A percentile compares a stretch with the other conserved stretches of the same genome.
phyloP scores from a whole-genome alignment of 1,140 invertebrate species.

The Microplitis demolitor region DNA sequence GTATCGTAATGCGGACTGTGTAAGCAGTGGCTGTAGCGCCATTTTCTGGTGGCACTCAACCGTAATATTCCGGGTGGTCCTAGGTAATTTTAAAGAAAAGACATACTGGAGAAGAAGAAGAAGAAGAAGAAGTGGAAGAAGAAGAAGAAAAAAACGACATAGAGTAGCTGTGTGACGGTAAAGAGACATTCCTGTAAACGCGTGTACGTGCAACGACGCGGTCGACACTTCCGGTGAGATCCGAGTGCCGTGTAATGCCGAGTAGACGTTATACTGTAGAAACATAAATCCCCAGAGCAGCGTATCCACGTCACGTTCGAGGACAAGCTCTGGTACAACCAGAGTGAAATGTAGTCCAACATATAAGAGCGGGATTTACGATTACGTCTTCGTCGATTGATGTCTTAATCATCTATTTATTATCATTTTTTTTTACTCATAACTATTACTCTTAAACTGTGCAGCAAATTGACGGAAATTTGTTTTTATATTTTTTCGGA shows the following conservation, averaged over 20 bases:
- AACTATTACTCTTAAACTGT: too few species aligned
- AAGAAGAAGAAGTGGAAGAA: not conserved
- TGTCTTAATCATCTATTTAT: slow-evolving; percentile 5
- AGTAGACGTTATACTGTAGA: slow-evolving; percentile 15
- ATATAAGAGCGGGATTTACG: slow-evolving; percentile 14
- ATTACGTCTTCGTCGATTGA: not conserved
- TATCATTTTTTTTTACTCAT: not conserved
- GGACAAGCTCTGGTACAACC: slow-evolving; percentile 5
- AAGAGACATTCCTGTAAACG: not conserved
- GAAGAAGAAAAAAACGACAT: not conserved
- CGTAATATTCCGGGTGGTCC: not conserved
- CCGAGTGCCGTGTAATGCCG: slow-evolving; percentile 14
- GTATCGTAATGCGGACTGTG: too few species aligned
- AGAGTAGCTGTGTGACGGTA: not conserved
- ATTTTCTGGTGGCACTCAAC: not conserved
- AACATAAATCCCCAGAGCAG: slow-evolving; percentile 29
- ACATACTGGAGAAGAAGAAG: not conserved
- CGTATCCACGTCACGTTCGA: slow-evolving; percentile 31
- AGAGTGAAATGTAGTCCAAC: slow-evolving; percentile 32
- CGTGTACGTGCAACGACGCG: slow-evolving; percentile 4
- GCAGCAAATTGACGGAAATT: too few species aligned
- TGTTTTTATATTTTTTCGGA: too few species aligned
- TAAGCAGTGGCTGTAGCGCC: not conserved
- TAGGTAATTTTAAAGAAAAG: not conserved
- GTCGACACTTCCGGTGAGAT: slow-evolving; percentile 2